phyloP scores from a whole-genome alignment of 2,113 vertebrate species.

The Bubalus kerabau region DNA sequence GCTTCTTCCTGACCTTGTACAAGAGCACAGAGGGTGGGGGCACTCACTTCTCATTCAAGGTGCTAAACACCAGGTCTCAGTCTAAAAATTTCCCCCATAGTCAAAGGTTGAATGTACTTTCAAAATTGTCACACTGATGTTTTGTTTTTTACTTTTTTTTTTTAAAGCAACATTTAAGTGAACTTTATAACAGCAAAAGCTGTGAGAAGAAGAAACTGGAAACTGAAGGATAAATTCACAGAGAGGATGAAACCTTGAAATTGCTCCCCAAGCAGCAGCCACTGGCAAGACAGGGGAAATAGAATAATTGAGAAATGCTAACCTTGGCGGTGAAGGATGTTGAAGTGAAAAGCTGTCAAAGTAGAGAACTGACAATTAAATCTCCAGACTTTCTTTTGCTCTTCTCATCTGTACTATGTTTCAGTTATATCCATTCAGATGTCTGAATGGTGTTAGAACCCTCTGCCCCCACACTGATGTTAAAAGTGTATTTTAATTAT shows the following conservation, averaged over 20 bases:
- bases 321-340: conserved; percentile 32
- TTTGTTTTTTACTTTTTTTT: accelerated
- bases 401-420: neutral
- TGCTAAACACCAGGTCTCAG: neutral
- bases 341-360: conserved; percentile 15
- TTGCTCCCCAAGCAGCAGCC: neutral
- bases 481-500: neutral
- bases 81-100: neutral
- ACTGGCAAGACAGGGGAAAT: neutral
- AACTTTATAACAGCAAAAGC: neutral
- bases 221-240: conserved; percentile 2
- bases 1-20: neutral
- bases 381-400: neutral
- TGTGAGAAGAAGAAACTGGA: neutral
- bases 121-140: neutral
- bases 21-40: neutral
- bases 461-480: neutral
- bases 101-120: neutral
- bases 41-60: neutral
- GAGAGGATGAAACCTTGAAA: conserved; percentile 14
- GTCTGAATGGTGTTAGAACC: neutral
- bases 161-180: neutral
- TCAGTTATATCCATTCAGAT: neutral
- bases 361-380: neutral
- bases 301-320: conserved; percentile 7